These are phyloP conservation scores for Diachasma alloeum DNA, from an alignment of 1,140 invertebrate species.

Conservation along the genomic window DNA sequence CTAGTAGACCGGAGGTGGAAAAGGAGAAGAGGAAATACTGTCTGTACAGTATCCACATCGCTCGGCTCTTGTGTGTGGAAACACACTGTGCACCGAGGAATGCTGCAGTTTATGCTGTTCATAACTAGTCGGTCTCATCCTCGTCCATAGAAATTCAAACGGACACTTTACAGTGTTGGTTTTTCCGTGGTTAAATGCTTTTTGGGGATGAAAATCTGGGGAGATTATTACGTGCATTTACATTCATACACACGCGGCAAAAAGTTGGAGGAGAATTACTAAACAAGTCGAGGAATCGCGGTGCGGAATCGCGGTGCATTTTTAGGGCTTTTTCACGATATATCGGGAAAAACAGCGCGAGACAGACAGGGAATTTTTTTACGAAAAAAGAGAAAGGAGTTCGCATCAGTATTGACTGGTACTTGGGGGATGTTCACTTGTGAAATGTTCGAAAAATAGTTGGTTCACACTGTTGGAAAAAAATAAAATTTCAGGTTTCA, in stretches of 20 bases:
- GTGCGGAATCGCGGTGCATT: too few species aligned
- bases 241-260: not conserved
- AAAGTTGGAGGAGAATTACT: too few species aligned
- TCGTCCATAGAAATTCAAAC: not conserved
- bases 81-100: conserved; percentile 29
- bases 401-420: too few species aligned
- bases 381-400: too few species aligned
- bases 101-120: conserved; percentile 26
- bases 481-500: too few species aligned
- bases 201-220: not conserved
- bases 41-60: not conserved
- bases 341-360: too few species aligned
- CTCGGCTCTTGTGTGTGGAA: not conserved
- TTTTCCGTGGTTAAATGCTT: not conserved
- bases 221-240: not conserved
- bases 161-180: not conserved
- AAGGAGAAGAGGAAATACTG: conserved; percentile 10
- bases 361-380: too few species aligned
- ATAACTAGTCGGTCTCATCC: not conserved
- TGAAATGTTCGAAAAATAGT: too few species aligned
- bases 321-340: too few species aligned
- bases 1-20: conserved; percentile 26
- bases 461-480: too few species aligned
- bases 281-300: too few species aligned
- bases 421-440: too few species aligned